A percentile compares a stretch with the other conserved stretches of the same genome.
Conservation (phyloP, 2,888 invertebrate genomes). For the Salticus scenicus region DNA sequence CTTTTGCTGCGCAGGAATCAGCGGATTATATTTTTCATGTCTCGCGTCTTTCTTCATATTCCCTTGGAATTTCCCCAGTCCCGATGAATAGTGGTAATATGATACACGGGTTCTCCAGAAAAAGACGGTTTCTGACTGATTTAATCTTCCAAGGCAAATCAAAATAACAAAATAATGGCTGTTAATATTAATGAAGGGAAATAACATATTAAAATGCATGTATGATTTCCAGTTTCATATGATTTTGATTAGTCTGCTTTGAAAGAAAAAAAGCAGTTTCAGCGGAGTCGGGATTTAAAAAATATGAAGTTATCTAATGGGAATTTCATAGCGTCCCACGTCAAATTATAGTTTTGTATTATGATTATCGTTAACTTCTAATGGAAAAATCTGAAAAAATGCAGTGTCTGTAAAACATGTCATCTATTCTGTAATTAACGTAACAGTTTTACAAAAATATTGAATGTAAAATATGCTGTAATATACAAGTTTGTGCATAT, state of each 20-base stretch:
- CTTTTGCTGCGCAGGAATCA: background rate
- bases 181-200: constrained; percentile 7
- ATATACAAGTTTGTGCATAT: no score
- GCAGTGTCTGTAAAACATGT: no score
- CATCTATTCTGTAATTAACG: no score
- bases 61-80: background rate
- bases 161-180: constrained; percentile 9
- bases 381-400: no score
- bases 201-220: background rate
- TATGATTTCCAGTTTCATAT: background rate
- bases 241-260: no score
- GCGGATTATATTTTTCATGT: background rate
- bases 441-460: no score
- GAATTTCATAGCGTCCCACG: no score
- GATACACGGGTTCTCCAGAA: background rate
- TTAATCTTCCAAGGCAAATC: constrained; percentile 7
- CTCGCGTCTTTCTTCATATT: background rate
- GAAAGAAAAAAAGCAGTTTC: no score
- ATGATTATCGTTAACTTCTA: no score
- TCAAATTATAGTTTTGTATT: no score
- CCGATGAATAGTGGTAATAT: background rate
- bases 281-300: background rate
- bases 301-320: background rate
- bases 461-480: no score
- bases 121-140: background rate